Conservation (phyloP, 2,797 vertebrate genomes). For the Corythornis leucogaster region DNA sequence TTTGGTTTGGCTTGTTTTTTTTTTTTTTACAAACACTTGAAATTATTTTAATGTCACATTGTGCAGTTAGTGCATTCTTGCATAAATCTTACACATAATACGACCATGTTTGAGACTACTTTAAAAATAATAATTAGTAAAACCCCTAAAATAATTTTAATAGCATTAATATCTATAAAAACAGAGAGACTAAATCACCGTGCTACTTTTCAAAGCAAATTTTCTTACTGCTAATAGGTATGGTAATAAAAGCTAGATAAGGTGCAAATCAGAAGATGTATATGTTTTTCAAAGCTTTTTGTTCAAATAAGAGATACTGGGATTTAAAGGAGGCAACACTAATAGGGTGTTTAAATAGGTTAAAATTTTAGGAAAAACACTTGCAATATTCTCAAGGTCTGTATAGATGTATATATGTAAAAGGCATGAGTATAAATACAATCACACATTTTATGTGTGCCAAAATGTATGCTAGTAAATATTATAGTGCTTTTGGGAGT, state of each 20-base stretch:
- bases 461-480: slow-evolving; percentile 49
- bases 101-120: accelerated
- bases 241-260: slow-evolving; percentile 23
- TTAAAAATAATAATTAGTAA: neutral
- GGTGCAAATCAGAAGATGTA: slow-evolving; percentile 39
- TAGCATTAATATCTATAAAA: neutral
- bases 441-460: neutral
- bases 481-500: slow-evolving; percentile 44
- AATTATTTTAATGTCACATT: neutral
- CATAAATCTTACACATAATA: neutral
- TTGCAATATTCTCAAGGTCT: neutral
- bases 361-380: neutral
- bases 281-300: neutral
- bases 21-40: neutral
- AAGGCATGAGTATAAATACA: slow-evolving; percentile 31
- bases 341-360: neutral
- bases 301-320: neutral
- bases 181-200: neutral
- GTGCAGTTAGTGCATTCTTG: neutral
- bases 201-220: neutral
- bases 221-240: slow-evolving; percentile 7
- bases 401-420: neutral
- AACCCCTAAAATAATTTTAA: neutral
- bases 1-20: no score
- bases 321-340: neutral